Conservation (phyloP, 2,113 vertebrate genomes). For the Azemiops feae region DNA sequence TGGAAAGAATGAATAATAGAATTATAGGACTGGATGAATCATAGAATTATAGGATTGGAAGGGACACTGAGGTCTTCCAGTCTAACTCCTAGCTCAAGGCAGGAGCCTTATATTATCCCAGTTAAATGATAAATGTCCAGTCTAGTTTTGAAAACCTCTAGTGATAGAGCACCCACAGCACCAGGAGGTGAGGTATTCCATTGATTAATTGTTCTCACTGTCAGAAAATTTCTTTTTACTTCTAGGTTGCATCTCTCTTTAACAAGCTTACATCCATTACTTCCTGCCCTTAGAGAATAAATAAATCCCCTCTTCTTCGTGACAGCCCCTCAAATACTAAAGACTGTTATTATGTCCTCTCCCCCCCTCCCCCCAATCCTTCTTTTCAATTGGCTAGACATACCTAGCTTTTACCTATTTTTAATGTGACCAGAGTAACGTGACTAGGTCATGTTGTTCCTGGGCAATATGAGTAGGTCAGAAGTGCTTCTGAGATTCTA, state of each 20-base stretch:
- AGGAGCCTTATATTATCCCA: not conserved
- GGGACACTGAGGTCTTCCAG: not conserved
- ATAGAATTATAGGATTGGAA: not conserved
- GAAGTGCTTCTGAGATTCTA: not conserved
- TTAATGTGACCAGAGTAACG: not conserved
- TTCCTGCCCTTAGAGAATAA: not conserved
- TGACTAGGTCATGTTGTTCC: not conserved
- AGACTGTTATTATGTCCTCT: not conserved
- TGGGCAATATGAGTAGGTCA: too few species aligned
- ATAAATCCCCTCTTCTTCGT: not conserved
- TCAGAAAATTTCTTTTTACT: not conserved
- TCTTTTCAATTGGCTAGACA: not conserved
- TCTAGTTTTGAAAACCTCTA: not conserved
- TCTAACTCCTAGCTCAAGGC: not conserved
- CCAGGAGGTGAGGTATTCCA: not conserved
- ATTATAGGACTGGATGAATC: not conserved
- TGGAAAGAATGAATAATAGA: not conserved
- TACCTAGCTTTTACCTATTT: not conserved
- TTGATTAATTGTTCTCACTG: not conserved
- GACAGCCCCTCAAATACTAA: not conserved
- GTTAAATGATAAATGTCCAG: not conserved
- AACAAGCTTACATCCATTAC: not conserved
- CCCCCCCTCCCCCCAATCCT: not conserved
- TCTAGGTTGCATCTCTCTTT: not conserved
- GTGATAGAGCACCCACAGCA: not conserved